Evolutionary conservation across 2,797 vertebrate species (phyloP).

Genomic region (Rhynchotus rufescens): DNA sequence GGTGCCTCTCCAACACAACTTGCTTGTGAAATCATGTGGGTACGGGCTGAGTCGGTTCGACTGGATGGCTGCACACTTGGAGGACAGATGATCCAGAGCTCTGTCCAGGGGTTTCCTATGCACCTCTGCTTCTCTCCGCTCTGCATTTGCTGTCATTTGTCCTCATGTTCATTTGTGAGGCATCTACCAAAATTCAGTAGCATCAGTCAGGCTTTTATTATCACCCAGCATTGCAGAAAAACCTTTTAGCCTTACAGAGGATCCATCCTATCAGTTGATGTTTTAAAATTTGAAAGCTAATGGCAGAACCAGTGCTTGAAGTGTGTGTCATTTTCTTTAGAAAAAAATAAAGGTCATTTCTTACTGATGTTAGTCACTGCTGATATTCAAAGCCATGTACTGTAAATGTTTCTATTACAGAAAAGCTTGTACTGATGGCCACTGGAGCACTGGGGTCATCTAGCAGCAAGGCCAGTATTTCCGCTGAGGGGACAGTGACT

Average conservation of each 20-base stretch:
- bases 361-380: neutral
- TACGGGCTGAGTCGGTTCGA: neutral
- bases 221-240: neutral
- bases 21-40: neutral
- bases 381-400: neutral
- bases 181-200: neutral
- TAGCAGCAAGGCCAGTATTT: slow-evolving; percentile 12
- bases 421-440: neutral
- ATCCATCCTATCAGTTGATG: neutral
- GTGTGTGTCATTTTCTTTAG: neutral
- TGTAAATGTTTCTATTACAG: neutral
- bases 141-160: neutral
- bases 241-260: neutral
- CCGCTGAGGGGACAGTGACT: neutral
- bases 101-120: neutral
- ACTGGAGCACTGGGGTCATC: neutral
- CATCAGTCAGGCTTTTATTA: neutral
- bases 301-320: fast-evolving
- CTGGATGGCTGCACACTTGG: neutral
- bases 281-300: neutral
- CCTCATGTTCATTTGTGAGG: neutral
- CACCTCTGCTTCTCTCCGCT: neutral
- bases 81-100: neutral
- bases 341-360: neutral
- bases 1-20: neutral